Evolutionary conservation across 2,113 vertebrate genomes (phyloP).

Genomic region (Tachuris rubrigastra): DNA sequence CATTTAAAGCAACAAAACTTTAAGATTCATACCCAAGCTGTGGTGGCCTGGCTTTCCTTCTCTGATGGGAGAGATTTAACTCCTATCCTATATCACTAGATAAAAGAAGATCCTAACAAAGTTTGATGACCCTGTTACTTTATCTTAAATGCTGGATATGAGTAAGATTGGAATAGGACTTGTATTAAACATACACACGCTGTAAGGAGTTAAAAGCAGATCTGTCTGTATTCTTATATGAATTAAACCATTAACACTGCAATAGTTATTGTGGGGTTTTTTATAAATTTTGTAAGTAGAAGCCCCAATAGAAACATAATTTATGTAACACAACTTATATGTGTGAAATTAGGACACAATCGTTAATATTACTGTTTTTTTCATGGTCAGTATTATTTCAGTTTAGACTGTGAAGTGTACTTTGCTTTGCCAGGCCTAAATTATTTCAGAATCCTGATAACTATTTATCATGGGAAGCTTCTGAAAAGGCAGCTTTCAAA

Average conservation of each 20-base stretch:
- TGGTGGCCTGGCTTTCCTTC: not conserved
- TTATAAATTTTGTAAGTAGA: not conserved
- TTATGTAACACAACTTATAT: not conserved
- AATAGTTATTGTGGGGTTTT: not conserved
- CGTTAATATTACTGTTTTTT: not conserved
- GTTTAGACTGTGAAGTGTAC: not conserved
- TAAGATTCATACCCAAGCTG: not conserved
- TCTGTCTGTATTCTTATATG: not conserved
- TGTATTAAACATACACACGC: not conserved
- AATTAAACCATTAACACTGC: not conserved
- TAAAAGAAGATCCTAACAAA: not conserved
- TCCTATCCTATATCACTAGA: not conserved
- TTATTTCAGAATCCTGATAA: not conserved
- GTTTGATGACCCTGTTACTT: not conserved
- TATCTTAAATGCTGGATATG: not conserved
- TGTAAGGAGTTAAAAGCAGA: not conserved
- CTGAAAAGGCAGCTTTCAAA: not conserved
- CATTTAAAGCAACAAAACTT: not conserved
- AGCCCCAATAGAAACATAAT: not conserved
- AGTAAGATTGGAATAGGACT: not conserved
- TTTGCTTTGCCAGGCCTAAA: not conserved
- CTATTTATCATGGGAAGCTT: not conserved
- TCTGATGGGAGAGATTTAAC: not conserved
- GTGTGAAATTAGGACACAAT: not conserved
- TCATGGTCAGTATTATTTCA: not conserved